Percentiles rank a stretch among this genome's conserved stretches.
Conservation (phyloP, 2,888 invertebrate genomes). For the Caenorhabditis sp. region DNA sequence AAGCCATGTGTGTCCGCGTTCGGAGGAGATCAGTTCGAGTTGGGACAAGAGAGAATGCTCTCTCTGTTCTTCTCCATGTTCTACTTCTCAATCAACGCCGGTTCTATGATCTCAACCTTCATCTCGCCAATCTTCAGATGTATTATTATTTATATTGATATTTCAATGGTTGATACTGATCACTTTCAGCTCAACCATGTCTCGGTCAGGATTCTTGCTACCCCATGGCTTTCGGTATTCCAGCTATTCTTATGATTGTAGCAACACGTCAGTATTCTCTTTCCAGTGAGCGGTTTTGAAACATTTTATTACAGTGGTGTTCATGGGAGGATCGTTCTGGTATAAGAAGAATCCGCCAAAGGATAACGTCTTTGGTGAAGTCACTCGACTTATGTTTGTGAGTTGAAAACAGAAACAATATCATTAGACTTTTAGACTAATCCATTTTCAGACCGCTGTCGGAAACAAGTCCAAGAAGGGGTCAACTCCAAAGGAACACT, state of each 20-base stretch:
- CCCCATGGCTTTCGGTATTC: slow-evolving; percentile 91
- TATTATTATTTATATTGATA: no score
- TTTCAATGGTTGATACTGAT: no score
- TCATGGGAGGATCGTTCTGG: slow-evolving; percentile 86
- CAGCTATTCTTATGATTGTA: slow-evolving; percentile 88
- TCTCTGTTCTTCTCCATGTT: slow-evolving; percentile 94
- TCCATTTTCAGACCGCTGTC: slow-evolving; percentile 64
- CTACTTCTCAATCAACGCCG: slow-evolving; percentile 92
- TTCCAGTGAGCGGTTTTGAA: not conserved
- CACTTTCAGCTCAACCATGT: slow-evolving; percentile 71
- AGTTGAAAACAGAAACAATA: slow-evolving; percentile 80
- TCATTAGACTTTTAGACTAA: not conserved
- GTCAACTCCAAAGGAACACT: slow-evolving; percentile 66
- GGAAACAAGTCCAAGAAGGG: slow-evolving; percentile 64
- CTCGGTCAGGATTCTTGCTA: slow-evolving; percentile 85
- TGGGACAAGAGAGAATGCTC: slow-evolving; percentile 84
- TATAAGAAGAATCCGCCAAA: slow-evolving; percentile 88
- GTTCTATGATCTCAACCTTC: slow-evolving; percentile 90
- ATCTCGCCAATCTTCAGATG: slow-evolving; percentile 90
- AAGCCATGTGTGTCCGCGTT: slow-evolving; percentile 82
- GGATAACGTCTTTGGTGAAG: slow-evolving; percentile 88
- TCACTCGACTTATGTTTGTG: slow-evolving; percentile 87
- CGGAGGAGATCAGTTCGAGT: slow-evolving; percentile 81
- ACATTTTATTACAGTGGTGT: slow-evolving; percentile 82
- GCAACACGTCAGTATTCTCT: slow-evolving; percentile 84